Evolutionary conservation across 1,140 invertebrate genomes (phyloP), one percentile per base, ranked within the genome.

Genomic region (Melanaphis sacchari): DNA sequence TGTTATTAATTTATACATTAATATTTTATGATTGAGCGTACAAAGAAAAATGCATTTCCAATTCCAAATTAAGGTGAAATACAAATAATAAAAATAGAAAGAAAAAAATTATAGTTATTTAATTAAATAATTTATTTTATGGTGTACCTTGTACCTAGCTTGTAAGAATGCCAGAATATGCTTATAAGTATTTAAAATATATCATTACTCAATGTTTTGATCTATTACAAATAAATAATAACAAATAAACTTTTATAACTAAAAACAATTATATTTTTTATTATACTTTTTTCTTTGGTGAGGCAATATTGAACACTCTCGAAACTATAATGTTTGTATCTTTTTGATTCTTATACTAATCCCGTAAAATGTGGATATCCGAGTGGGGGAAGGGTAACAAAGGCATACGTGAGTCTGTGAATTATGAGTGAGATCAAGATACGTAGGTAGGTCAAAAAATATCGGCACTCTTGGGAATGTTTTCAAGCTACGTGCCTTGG

Each of bases 401-500:
- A 66, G 5, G 59, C 11, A 11, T 4, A n/a, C 59, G 59, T n/a
- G 59, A 66, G 59, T 76, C 31, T 76, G 59, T 76, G 59, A 76
- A 76, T n/a, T 76, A 76, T 76, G 59, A 76, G 59, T n/a, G 8
- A n/a, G n/a, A 66, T 66, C 31, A 66, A 66, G 59, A 76, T 76
- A 76, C 59, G 7, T n/a, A 76, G 59, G 7, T n/a, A 76, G 59
- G n/a, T n/a, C 59, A 76, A 76, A 76, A 76, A 76, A 76, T 76
- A 76, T 76, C 59, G 59, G 59, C n/a, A 31, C 59, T 76, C 59
- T 76, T n/a, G 59, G 59, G 59, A 76, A 76, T 76, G n/a, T 76
- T 76, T 76, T 76, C 5, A 76, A n/a, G 59, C 3, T 76, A 76
- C 59, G 59, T 76, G 59, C 59, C 59, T 76, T 4, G 11, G 11